Conservation (phyloP, 2,888 invertebrate species). For the Colletes collaris region DNA sequence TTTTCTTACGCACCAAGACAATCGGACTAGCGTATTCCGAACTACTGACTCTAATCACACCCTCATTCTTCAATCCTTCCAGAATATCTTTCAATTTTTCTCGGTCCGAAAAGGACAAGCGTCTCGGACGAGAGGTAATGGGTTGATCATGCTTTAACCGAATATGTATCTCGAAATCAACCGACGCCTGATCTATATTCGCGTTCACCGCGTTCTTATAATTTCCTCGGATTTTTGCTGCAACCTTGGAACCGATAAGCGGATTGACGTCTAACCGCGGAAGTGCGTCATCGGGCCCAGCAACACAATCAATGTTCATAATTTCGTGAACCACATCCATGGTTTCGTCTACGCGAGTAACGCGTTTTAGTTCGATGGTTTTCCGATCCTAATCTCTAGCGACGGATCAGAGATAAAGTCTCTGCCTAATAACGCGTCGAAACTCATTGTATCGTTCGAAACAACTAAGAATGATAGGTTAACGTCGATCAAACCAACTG, state of each 20-base stretch:
- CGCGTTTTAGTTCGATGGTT: background rate
- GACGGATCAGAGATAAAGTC: constrained; percentile 9
- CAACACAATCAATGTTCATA: no score
- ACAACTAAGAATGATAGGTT: constrained; percentile 10
- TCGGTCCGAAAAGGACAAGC: constrained; percentile 1
- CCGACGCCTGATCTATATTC: background rate
- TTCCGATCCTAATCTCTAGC: background rate
- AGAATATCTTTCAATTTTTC: constrained; percentile 9
- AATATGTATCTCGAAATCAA: constrained; percentile 4
- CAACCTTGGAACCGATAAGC: no score
- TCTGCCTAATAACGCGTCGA: constrained; percentile 12
- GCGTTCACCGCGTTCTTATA: background rate
- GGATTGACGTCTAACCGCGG: no score
- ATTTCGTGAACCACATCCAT: no score
- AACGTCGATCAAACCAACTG: background rate
- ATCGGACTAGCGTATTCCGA: constrained; percentile 5
- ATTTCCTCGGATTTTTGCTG: background rate
- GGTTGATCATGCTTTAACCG: constrained; percentile 23
- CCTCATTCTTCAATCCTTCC: background rate
- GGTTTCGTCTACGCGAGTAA: no score
- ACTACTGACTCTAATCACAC: constrained; percentile 2
- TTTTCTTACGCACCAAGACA: background rate
- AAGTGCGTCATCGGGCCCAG: no score
- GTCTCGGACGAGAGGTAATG: constrained; percentile 16
- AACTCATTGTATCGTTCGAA: constrained; percentile 4